These are phyloP conservation scores for Meleagris gallopavo DNA, from an alignment of 2,113 vertebrate genomes.

Conservation along the genomic window DNA sequence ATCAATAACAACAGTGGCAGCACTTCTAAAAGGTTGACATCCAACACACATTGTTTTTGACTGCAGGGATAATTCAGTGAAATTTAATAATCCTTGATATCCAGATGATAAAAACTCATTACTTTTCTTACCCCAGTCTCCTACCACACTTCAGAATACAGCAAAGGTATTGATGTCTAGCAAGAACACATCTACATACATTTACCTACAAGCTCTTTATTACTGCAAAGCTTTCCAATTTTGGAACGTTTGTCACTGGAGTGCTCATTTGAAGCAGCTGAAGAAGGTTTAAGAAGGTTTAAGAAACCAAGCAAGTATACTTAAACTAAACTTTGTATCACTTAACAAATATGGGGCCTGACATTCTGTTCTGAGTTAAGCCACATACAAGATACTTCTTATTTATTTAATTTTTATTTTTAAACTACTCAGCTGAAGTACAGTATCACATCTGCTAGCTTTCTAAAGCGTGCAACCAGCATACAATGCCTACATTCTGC, in stretches of 20 bases:
- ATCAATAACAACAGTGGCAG: not conserved
- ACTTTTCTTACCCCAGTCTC: not conserved
- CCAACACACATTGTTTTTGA: not conserved
- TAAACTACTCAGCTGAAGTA: not conserved
- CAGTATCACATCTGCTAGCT: not conserved
- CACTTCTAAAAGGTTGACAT: not conserved
- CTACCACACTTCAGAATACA: fast-evolving
- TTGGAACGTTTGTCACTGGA: not conserved
- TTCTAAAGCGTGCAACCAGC: too few species aligned
- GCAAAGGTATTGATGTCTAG: not conserved
- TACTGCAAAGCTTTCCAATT: not conserved
- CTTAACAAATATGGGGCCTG: not conserved
- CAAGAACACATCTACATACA: not conserved
- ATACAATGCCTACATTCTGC: not conserved
- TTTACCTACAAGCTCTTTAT: not conserved
- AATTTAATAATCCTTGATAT: not conserved
- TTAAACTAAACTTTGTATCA: too few species aligned
- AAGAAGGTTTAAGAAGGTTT: not conserved
- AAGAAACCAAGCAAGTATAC: too few species aligned
- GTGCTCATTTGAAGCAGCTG: not conserved
- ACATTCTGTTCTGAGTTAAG: not conserved
- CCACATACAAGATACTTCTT: not conserved
- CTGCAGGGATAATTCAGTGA: not conserved
- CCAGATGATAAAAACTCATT: not conserved
- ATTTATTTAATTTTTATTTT: not conserved